phyloP scores from a whole-genome alignment of 92 coral and sea anemone genomes.

The Siderastrea radians region DNA sequence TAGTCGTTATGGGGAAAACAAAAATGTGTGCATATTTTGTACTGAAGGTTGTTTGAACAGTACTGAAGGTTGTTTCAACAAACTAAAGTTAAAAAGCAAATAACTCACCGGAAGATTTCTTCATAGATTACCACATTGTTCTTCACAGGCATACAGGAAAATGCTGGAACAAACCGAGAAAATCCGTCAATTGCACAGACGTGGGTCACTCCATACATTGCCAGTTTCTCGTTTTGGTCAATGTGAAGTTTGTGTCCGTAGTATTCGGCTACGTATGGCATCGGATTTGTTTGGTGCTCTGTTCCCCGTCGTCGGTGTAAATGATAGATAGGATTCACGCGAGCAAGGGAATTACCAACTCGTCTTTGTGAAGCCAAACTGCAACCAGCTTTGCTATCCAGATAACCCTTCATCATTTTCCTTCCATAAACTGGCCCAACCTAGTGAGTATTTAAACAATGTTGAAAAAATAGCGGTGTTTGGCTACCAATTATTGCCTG shows the following conservation, averaged over 20 bases:
- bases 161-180: constrained; percentile 36
- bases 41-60: no score
- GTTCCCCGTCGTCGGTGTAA: constrained; percentile 40
- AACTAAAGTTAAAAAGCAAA: background rate
- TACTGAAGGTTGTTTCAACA: no score
- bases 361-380: constrained; percentile 14
- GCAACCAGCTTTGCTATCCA: background rate
- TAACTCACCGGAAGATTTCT: constrained; percentile 35
- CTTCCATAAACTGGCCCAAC: no score
- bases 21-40: background rate
- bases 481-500: no score
- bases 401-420: background rate
- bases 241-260: constrained; percentile 65
- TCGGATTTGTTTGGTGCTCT: constrained; percentile 49
- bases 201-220: constrained; percentile 49
- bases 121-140: constrained; percentile 52
- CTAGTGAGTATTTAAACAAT: no score
- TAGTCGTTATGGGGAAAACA: no score
- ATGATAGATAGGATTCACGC: constrained; percentile 42
- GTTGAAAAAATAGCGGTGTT: no score
- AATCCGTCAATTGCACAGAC: constrained; percentile 54
- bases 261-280: constrained; percentile 59
- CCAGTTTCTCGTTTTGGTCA: constrained; percentile 68
- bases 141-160: constrained; percentile 50
- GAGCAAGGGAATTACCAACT: constrained; percentile 34